Base-by-base conservation (phyloP, 2,888 invertebrate species). In the Anagyrus pseudococci region DNA sequence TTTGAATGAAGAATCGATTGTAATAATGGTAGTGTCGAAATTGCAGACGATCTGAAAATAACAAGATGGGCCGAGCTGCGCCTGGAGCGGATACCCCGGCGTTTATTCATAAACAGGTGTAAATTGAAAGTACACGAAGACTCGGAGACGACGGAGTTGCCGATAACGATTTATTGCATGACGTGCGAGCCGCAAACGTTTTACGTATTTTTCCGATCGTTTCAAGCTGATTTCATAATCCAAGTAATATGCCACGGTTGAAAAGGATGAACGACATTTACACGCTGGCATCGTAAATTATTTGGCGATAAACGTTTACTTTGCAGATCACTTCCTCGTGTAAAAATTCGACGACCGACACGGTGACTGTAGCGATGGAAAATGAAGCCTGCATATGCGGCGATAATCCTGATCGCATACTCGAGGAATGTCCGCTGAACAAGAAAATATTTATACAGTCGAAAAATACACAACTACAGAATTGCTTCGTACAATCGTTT, bases 171-270 rank as follows among this genome's bases (percentile, higher is more conserved):
- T 2, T 72, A 71, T 6, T 77, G 77, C n/a, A 72, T 76, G 13
- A 50, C 67, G 15, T 69, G 72, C 0, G 55, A 54, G 10, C 22
- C 66, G 4, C 67, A 69, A 54, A 58, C 54, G 3, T 77, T 71
- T 61, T 79, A 78, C 77, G 66, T 79, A 2, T 58, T 77, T 13
- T 76, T 77, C 37, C 72, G 71, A 63, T 70, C 74, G 2, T 65
- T 73, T 23, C 40, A 71, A 13, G 77, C 76, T 15, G 79, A 80
- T 49, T 80, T 80, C 47, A 76, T 80, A 43, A 70, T 77, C 20
- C 70, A 73, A 55, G 75, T 71, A 57, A 4, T 55, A 56, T 15
- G 13, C 26, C n/a, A 19, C 44, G n/a, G n/a, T n/a, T n/a, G n/a
- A n/a, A n/a, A n/a, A n/a, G n/a, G n/a, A n/a, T n/a, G n/a, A n/a